Evolutionary conservation across 2,888 invertebrate species (phyloP).

Genomic region (Azorinus chamasolen): DNA sequence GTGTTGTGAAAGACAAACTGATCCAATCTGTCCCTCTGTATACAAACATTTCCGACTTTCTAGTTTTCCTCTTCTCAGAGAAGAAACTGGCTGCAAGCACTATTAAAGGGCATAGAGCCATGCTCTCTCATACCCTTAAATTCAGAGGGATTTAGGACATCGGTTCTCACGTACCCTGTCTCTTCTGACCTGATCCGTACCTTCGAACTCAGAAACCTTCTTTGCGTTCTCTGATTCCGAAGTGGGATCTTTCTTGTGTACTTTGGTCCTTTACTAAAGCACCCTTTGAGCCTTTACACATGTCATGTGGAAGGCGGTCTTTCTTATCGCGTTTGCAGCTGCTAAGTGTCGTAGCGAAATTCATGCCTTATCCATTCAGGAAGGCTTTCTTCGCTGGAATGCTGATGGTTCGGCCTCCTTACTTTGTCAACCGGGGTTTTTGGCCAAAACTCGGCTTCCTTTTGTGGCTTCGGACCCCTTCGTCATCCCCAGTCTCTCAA

Average conservation of each 20-base stretch:
- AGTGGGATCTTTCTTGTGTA: conserved; percentile 10
- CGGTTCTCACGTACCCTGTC: not conserved
- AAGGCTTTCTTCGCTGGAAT: not conserved
- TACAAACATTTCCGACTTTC: too few species aligned
- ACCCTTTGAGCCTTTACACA: not conserved
- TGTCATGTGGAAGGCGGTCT: too few species aligned
- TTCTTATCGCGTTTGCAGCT: not conserved
- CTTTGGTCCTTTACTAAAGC: not conserved
- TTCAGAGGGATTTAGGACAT: not conserved
- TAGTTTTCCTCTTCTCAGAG: not conserved
- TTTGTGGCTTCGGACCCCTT: not conserved
- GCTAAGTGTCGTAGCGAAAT: not conserved
- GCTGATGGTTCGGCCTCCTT: conserved; percentile 5
- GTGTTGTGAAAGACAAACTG: not conserved
- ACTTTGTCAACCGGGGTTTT: not conserved
- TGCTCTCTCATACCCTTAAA: not conserved
- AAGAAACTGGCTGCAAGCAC: not conserved
- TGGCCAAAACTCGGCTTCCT: not conserved
- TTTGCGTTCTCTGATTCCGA: not conserved
- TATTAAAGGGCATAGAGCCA: not conserved
- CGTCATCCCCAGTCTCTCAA: not conserved
- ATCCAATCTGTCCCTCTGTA: too few species aligned
- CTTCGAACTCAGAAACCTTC: not conserved
- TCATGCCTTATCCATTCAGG: conserved; percentile 11
- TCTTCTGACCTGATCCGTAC: not conserved